Conservation (phyloP, 2,113 vertebrate genomes). For the Sander vitreus region DNA sequence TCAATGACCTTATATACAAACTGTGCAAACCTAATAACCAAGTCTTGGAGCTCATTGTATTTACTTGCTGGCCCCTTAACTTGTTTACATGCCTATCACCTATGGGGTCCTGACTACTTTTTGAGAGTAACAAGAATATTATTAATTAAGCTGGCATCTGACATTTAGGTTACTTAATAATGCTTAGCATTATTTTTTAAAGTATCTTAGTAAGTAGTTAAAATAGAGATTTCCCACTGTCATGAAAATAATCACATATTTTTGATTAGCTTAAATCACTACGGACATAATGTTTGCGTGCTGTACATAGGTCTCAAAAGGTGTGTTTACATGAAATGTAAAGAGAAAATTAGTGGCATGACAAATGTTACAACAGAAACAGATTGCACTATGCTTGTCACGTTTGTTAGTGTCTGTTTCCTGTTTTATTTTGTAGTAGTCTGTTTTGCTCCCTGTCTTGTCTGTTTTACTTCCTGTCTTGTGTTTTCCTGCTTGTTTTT, state of each 20-base stretch:
- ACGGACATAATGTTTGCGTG: background rate
- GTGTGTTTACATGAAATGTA: background rate
- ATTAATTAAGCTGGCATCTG: background rate
- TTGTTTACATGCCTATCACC: conserved; percentile 15
- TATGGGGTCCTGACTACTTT: background rate
- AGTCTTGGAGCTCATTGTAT: background rate
- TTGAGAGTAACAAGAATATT: background rate
- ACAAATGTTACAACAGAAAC: conserved; percentile 5
- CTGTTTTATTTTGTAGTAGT: too few species aligned
- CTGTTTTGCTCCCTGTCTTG: too few species aligned
- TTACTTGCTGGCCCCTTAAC: background rate
- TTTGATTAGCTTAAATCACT: background rate
- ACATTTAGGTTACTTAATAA: background rate
- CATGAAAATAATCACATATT: too few species aligned
- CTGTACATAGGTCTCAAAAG: background rate
- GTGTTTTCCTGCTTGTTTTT: too few species aligned
- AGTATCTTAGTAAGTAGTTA: background rate
- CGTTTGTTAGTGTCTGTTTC: too few species aligned
- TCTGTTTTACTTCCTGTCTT: too few species aligned
- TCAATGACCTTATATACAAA: conserved; percentile 1
- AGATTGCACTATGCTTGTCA: background rate
- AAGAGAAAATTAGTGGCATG: background rate
- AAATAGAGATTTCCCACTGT: too few species aligned
- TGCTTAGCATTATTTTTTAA: background rate
- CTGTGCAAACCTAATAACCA: background rate